phyloP scores from a whole-genome alignment of 2,113 vertebrate species.

The Semicossyphus pulcher region DNA sequence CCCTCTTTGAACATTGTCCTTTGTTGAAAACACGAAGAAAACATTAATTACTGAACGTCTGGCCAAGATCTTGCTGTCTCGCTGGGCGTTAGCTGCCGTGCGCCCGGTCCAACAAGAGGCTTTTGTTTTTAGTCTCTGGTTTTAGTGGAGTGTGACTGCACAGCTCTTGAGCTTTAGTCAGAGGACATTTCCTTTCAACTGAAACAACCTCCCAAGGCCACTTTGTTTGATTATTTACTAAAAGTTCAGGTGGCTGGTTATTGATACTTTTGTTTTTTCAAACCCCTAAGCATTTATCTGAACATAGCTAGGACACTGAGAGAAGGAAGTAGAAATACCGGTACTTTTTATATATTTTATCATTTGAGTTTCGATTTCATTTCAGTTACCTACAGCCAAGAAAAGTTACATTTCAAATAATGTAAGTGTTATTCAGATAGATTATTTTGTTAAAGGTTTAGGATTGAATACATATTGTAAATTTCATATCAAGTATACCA shows the following conservation, averaged over 20 bases:
- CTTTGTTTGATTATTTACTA: neutral
- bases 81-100: slow-evolving; percentile 33
- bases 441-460: neutral
- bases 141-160: slow-evolving; percentile 38
- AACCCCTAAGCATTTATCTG: too few species aligned
- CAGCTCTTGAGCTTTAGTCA: slow-evolving; percentile 17
- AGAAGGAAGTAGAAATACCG: too few species aligned
- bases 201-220: neutral
- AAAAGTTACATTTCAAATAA: neutral
- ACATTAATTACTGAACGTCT: slow-evolving; percentile 38
- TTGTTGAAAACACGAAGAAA: slow-evolving; percentile 9
- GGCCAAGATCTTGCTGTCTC: slow-evolving; percentile 15
- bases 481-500: too few species aligned
- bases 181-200: slow-evolving; percentile 1
- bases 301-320: too few species aligned
- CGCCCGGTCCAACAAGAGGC: slow-evolving; percentile 52
- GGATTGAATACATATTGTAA: neutral
- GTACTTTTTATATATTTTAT: too few species aligned
- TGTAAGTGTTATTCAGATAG: neutral
- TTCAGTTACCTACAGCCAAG: neutral
- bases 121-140: slow-evolving; percentile 48
- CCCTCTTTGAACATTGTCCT: neutral
- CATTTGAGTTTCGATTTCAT: too few species aligned
- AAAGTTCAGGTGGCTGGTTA: too few species aligned
- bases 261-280: too few species aligned